Evolutionary conservation across 2,113 vertebrate species (phyloP), one percentile per base, ranked within the genome.

Genomic region (Dissostichus mawsoni): DNA sequence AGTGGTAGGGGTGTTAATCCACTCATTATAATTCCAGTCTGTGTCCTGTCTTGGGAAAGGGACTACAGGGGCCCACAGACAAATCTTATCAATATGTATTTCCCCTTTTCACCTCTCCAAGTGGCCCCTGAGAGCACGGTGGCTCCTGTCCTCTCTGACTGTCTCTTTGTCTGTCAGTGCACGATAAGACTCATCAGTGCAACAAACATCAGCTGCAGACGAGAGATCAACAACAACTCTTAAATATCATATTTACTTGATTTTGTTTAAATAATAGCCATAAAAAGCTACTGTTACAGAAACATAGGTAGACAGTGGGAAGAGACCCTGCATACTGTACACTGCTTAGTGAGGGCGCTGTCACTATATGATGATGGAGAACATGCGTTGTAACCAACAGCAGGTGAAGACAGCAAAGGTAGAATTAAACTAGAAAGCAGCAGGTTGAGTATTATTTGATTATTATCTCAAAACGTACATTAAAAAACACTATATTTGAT

Each of bases 21-120:
- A 92, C 93, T 95, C 91, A 95, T 96, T 96, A 96, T 92, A 93
- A 94, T 95, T 95, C 87, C 89, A 94, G 93, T 94, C 88, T 93
- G 90, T 89, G 88, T 90, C 88, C 80, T 84, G 90, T 92, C 89
- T 74, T 86, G 93, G 89, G 90, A 88, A 70, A 74, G 86, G 84
- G 87, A 84, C 89, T 87, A 81, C 83, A 85, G 90, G 84, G 91
- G 86, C 82, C 87, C 83, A 90, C 85, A 55, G 63, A 76, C 71
- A 44, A 84, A 93, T 85, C 90, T 93, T 92, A 94, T 94, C 94
- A 94, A 92, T 93, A 93, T 94, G 91, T 85, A 92, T 92, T 94
- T 92, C 82, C 73, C 67, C 80, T n/a, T 66, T 84, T 87, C 86
- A 89, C 83, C 84, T 85, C 76, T 89, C 83, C 71, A 73, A 90